A percentile compares a stretch with the other conserved stretches of the same genome.
These are phyloP conservation scores for Netelia virgata DNA, from an alignment of 2,888 invertebrate species.

Conservation along the genomic window DNA sequence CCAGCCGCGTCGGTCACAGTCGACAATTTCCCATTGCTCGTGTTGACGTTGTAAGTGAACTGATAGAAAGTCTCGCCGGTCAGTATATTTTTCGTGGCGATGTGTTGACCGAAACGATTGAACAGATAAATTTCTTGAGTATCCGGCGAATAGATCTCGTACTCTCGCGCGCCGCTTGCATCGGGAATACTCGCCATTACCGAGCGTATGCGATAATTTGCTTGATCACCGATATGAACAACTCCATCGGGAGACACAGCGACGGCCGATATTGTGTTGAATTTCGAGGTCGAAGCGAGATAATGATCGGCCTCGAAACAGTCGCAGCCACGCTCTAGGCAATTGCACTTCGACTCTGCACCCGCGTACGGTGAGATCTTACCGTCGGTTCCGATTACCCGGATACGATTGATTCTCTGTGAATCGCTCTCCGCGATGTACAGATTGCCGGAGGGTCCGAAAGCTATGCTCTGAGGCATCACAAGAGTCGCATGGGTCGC, in stretches of 20 bases:
- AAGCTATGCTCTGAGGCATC: constrained; percentile 97
- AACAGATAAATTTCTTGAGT: constrained; percentile 98
- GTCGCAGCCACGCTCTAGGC: constrained; percentile 95
- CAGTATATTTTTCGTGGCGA: constrained; percentile 96
- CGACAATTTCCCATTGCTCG: constrained; percentile 97
- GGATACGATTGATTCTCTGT: constrained; percentile 95
- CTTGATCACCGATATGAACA: constrained; percentile 98
- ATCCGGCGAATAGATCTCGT: constrained; percentile 97
- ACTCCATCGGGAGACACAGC: constrained; percentile 97
- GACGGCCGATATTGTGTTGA: constrained; percentile 96
- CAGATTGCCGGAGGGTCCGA: constrained; percentile 95
- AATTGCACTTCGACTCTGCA: constrained; percentile 97
- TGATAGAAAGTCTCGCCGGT: constrained; percentile 97
- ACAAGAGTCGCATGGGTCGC: constrained; percentile 96
- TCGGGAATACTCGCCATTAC: constrained; percentile 96
- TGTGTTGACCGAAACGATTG: constrained; percentile 97
- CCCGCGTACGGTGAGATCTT: constrained; percentile 97
- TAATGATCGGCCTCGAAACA: constrained; percentile 97
- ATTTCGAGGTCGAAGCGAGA: constrained; percentile 96
- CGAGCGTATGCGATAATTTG: constrained; percentile 94
- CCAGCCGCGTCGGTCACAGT: constrained; percentile 97
- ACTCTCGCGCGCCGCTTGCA: constrained; percentile 93
- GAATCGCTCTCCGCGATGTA: constrained; percentile 98
- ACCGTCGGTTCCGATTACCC: constrained; percentile 97
- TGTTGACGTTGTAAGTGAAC: constrained; percentile 98